phyloP scores from a whole-genome alignment of 1,140 invertebrate species.

The Ooceraea biroi region DNA sequence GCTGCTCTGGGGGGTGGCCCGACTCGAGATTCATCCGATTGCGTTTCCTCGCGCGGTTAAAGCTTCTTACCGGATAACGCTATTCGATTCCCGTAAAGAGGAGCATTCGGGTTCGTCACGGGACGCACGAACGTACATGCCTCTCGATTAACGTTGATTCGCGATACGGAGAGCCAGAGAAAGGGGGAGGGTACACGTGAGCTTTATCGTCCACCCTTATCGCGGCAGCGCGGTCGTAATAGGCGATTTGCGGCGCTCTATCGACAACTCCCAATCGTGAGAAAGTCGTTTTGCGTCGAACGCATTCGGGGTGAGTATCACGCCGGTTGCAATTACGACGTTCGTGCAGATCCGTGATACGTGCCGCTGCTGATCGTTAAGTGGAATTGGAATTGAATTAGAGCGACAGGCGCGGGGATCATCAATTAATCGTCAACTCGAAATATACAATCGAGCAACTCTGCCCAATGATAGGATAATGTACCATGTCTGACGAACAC shows the following conservation, averaged over 20 bases:
- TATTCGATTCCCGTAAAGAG: slow-evolving; percentile 33
- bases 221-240: slow-evolving; percentile 41
- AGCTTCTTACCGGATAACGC: slow-evolving; percentile 8
- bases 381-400: slow-evolving; percentile 6
- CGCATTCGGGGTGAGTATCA: slow-evolving; percentile 25
- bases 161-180: not conserved
- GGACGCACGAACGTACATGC: slow-evolving; percentile 25
- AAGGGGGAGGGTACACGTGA: slow-evolving; percentile 18
- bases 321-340: slow-evolving; percentile 12
- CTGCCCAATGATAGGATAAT: not conserved
- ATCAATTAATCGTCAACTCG: not conserved
- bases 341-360: slow-evolving; percentile 15
- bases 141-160: slow-evolving; percentile 33
- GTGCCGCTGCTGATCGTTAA: not conserved
- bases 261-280: slow-evolving; percentile 62
- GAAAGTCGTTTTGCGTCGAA: slow-evolving; percentile 50
- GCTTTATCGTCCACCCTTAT: slow-evolving; percentile 56
- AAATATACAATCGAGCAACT: not conserved
- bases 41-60: slow-evolving; percentile 28
- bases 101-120: not conserved
- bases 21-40: slow-evolving; percentile 18
- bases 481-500: not conserved
- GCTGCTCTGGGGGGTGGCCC: not conserved
- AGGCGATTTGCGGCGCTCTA: slow-evolving; percentile 55
- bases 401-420: not conserved